Conservation (phyloP, 2,797 vertebrate species). For the Nannoperca australis region DNA sequence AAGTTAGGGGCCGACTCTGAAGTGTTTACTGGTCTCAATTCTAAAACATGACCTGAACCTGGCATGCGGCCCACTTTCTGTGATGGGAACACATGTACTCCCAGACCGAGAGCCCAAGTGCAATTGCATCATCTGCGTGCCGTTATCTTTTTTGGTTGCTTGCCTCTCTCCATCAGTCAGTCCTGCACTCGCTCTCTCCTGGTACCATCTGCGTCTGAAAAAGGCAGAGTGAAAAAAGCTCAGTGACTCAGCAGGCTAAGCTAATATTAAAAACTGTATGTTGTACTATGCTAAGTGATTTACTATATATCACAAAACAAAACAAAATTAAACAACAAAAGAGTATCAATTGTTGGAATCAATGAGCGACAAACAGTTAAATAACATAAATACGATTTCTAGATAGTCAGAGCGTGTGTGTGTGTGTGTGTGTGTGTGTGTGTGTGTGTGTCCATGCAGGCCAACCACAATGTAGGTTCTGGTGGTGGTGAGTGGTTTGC, state of each 20-base stretch:
- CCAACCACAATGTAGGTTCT: background rate
- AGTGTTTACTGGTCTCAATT: background rate
- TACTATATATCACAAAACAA: constrained; percentile 9
- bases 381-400: background rate
- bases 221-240: constrained; percentile 32
- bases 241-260: constrained; percentile 53
- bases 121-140: constrained; percentile 15
- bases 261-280: constrained; percentile 15
- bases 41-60: background rate
- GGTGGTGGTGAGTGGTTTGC: constrained; percentile 26
- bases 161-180: constrained; percentile 27
- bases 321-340: background rate
- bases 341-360: background rate
- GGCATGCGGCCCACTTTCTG: background rate
- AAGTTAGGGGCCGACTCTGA: background rate
- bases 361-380: background rate
- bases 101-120: constrained; percentile 7
- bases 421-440: background rate
- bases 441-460: no score
- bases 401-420: background rate
- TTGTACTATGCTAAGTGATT: background rate
- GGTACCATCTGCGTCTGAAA: constrained; percentile 31
- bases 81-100: background rate
- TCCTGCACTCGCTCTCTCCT: constrained; percentile 16
- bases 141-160: constrained; percentile 25